Percentiles rank a stretch among this genome's conserved stretches.
phyloP scores from a whole-genome alignment of 2,888 invertebrate species.

The Liodrosophila aerea region DNA sequence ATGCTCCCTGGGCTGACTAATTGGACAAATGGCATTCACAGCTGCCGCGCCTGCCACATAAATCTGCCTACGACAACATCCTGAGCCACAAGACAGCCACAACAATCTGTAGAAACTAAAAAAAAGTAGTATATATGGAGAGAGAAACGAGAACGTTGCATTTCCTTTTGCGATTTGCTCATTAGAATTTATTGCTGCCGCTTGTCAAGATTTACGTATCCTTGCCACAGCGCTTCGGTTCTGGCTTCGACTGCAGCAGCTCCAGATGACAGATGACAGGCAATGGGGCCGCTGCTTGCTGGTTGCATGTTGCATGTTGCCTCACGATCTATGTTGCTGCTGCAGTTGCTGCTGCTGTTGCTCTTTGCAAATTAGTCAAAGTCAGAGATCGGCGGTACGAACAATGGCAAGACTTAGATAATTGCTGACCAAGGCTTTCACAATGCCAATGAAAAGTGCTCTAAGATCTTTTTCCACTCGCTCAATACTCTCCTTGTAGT shows the following conservation, averaged over 20 bases:
- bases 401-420: constrained; percentile 73
- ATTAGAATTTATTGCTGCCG: constrained; percentile 78
- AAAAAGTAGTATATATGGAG: too few species aligned
- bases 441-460: constrained; percentile 68
- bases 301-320: constrained; percentile 33
- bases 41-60: constrained; percentile 64
- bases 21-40: constrained; percentile 75
- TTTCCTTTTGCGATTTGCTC: constrained; percentile 75
- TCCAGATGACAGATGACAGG: constrained; percentile 61
- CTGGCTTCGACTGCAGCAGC: constrained; percentile 29
- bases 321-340: constrained; percentile 5
- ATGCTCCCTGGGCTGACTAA: constrained; percentile 60
- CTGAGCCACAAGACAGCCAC: constrained; percentile 38
- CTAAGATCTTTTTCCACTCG: constrained; percentile 28
- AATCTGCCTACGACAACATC: constrained; percentile 66
- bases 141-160: constrained; percentile 51
- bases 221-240: constrained; percentile 55
- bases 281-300: constrained; percentile 34
- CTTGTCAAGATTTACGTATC: constrained; percentile 80
- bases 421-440: constrained; percentile 71
- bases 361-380: constrained; percentile 74
- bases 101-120: constrained; percentile 1
- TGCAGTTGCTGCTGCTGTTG: constrained; percentile 20
- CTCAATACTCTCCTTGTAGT: neutral
- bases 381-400: constrained; percentile 65